phyloP scores from a whole-genome alignment of 2,888 invertebrate species.

The Ormyrus rosae region DNA sequence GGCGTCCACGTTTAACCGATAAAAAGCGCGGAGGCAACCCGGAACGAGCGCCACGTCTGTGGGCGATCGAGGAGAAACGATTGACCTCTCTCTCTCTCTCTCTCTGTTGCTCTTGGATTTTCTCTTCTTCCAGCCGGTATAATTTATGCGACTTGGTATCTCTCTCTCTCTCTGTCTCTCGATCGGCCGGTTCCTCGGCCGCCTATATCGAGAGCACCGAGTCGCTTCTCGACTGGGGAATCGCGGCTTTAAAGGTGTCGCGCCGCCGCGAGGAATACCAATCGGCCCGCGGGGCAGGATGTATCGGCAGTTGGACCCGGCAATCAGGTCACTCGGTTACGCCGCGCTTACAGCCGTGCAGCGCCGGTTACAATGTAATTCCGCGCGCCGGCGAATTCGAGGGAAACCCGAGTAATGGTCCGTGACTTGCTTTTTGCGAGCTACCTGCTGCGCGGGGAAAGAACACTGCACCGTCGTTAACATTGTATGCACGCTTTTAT shows the following conservation, averaged over 20 bases:
- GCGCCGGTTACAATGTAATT: not conserved
- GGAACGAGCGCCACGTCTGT: conserved; percentile 19
- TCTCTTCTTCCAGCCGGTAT: conserved; percentile 18
- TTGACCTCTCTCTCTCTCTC: conserved; percentile 1
- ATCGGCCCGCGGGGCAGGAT: conserved; percentile 32
- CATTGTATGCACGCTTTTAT: not conserved
- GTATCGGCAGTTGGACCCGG: not conserved
- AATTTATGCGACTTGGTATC: conserved; percentile 17
- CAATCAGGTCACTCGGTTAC: conserved; percentile 56
- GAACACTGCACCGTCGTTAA: not conserved
- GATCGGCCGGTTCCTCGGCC: not conserved
- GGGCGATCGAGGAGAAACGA: conserved; percentile 38
- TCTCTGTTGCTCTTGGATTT: conserved; percentile 20
- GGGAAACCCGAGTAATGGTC: conserved; percentile 20
- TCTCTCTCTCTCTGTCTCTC: too few species aligned
- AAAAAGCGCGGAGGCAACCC: conserved; percentile 11
- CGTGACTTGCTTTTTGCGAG: not conserved
- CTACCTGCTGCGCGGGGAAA: not conserved
- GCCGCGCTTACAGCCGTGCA: not conserved
- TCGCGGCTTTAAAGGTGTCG: not conserved
- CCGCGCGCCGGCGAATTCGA: conserved; percentile 7
- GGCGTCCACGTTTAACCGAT: not conserved
- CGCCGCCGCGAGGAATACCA: conserved; percentile 41
- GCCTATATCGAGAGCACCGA: conserved; percentile 25
- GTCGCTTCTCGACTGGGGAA: not conserved